Base-by-base conservation (phyloP, 2,797 vertebrate genomes). In the Cottoperca gobio region DNA sequence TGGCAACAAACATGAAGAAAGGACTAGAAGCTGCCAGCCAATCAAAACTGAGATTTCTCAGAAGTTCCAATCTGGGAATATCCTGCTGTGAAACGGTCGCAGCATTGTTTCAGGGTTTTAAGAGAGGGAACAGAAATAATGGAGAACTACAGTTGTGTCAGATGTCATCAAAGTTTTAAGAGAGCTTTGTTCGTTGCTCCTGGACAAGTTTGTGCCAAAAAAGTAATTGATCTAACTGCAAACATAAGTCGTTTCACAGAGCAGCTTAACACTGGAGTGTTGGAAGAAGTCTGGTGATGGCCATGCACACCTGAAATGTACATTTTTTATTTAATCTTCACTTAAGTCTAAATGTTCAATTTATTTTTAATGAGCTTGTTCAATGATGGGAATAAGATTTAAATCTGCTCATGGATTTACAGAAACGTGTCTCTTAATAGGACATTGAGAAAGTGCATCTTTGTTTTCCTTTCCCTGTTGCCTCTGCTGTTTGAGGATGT, bases 401-500 rank as follows among this genome's bases (percentile, higher is more conserved):
- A 39, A 39, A 73, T 11, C 13, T 9, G 8, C 14, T 33, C 6
- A 23, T 35, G 4, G 45, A 62, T 23, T 49, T 8, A 31, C 24
- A 35, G 17, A 58, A 52, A 37, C 10, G 5, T 2, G 1, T 10
- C 3, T 57, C 6, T 19, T 5, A 11, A 39, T 33, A 11, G 52
- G 33, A 76, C 58, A 80, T 26, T 16, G 40, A 71, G 46, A 62
- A 58, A 50, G 45, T 81, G 33, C 10, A 35, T 65, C 42, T 37
- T 52, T 8, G 9, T 70, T 73, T 66, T 35, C 19, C 55, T 43
- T 64, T 33, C 5, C 2, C 69, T 60, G 39, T 60, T 50, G 33
- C 52, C n/a, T 10, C 26, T 48, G 40, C 55, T 81, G 59, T 74
- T 81, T 82, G 80, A 82, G 58, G 79, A 65, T 85, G 86, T 83